phyloP scores from a whole-genome alignment of 2,888 invertebrate species.

The Rhingia campestris region DNA sequence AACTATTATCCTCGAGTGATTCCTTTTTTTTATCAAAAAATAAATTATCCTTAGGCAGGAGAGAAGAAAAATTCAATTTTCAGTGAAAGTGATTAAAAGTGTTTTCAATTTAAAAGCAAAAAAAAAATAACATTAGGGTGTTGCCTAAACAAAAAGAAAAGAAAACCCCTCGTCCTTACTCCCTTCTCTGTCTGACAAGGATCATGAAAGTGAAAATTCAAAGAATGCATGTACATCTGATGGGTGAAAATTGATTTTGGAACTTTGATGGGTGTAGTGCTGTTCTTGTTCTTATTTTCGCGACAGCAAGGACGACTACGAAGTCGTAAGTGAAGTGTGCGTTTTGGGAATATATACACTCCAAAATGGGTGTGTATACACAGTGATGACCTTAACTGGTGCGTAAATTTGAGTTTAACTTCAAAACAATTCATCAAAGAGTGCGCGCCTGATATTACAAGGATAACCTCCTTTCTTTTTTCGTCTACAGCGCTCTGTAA shows the following conservation, averaged over 20 bases:
- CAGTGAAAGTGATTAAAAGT: slow-evolving; percentile 45
- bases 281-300: slow-evolving; percentile 21
- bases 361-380: slow-evolving; percentile 62
- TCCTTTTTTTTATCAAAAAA: slow-evolving; percentile 1
- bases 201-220: slow-evolving; percentile 21
- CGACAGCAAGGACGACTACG: slow-evolving; percentile 15
- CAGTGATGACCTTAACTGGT: slow-evolving; percentile 42
- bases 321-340: slow-evolving; percentile 7
- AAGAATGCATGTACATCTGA: slow-evolving; percentile 1
- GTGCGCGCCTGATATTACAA: background rate
- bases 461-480: no score
- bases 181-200: background rate
- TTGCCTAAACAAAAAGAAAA: slow-evolving; percentile 12
- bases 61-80: background rate
- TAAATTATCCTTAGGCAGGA: background rate
- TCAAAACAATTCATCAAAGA: slow-evolving; percentile 14
- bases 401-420: slow-evolving; percentile 51
- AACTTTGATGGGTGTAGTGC: slow-evolving; percentile 8
- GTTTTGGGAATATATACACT: background rate
- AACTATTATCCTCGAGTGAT: background rate
- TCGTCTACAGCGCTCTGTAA: no score
- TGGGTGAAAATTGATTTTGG: slow-evolving; percentile 34
- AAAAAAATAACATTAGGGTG: slow-evolving; percentile 26
- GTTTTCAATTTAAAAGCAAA: background rate
- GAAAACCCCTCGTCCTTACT: background rate